phyloP scores from a whole-genome alignment of 1,140 invertebrate species.

The Penaeus vannamei region DNA sequence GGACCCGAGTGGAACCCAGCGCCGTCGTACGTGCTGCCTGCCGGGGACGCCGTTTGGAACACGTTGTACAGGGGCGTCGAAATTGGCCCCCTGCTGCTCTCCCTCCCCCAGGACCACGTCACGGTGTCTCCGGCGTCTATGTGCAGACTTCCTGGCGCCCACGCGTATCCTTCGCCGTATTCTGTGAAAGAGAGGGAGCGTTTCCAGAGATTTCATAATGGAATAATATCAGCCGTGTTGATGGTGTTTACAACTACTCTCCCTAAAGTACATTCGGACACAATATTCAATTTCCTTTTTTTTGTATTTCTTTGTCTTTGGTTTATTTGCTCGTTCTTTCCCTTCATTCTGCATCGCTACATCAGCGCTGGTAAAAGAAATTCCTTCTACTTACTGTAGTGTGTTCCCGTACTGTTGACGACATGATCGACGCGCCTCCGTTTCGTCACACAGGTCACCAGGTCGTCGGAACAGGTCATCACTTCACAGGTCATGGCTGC shows the following conservation, averaged over 20 bases:
- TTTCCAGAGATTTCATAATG: too few relatives aligned
- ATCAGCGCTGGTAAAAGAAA: background rate
- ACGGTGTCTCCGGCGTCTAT: background rate
- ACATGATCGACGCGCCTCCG: background rate
- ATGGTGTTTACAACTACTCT: too few relatives aligned
- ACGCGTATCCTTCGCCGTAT: constrained; percentile 8
- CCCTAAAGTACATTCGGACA: too few relatives aligned
- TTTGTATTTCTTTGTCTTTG: too few relatives aligned
- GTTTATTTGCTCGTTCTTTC: too few relatives aligned
- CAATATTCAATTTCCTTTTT: too few relatives aligned
- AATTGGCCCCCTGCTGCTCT: background rate
- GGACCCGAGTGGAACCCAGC: background rate
- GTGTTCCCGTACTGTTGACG: background rate
- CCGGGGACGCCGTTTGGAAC: background rate
- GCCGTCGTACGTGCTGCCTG: background rate
- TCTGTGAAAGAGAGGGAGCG: background rate
- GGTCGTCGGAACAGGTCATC: background rate
- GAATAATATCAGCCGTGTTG: background rate
- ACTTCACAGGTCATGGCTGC: background rate
- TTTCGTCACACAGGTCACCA: background rate
- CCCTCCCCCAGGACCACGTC: background rate
- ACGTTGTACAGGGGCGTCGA: background rate
- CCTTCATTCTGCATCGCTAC: too few relatives aligned
- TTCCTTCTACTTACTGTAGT: too few relatives aligned
- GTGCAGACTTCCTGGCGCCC: background rate